phyloP scores from a whole-genome alignment of 2,888 invertebrate genomes.

The Chalcis sispes region DNA sequence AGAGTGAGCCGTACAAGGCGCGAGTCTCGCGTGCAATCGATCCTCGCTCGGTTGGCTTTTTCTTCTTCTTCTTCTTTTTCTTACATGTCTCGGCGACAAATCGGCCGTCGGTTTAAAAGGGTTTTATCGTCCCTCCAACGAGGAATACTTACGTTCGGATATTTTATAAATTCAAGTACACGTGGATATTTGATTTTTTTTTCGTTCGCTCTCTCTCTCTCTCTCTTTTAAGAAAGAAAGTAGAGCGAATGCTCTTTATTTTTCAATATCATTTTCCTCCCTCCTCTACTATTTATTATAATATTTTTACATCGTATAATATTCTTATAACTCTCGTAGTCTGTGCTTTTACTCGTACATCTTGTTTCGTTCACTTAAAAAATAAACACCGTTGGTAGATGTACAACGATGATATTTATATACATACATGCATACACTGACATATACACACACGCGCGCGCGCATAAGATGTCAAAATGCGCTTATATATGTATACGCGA shows the following conservation, averaged over 20 bases:
- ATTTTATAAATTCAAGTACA: neutral
- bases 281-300: neutral
- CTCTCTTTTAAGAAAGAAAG: too few species aligned
- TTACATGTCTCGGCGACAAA: neutral
- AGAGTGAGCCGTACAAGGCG: conserved; percentile 22
- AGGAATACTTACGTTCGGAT: neutral
- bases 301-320: neutral
- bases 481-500: neutral
- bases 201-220: neutral
- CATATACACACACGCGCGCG: conserved; percentile 22
- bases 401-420: neutral
- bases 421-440: neutral
- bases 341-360: neutral
- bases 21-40: conserved; percentile 10
- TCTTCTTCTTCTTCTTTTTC: conserved; percentile 10
- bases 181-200: neutral
- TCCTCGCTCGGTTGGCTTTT: neutral
- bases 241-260: neutral
- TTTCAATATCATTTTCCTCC: neutral
- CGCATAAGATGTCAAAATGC: conserved; percentile 20
- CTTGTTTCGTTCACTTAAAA: neutral
- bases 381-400: neutral
- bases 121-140: neutral
- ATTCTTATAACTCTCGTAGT: neutral
- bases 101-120: conserved; percentile 19